Base-by-base conservation (phyloP, 1,140 invertebrate species). In the Pseudoatta argentina region DNA sequence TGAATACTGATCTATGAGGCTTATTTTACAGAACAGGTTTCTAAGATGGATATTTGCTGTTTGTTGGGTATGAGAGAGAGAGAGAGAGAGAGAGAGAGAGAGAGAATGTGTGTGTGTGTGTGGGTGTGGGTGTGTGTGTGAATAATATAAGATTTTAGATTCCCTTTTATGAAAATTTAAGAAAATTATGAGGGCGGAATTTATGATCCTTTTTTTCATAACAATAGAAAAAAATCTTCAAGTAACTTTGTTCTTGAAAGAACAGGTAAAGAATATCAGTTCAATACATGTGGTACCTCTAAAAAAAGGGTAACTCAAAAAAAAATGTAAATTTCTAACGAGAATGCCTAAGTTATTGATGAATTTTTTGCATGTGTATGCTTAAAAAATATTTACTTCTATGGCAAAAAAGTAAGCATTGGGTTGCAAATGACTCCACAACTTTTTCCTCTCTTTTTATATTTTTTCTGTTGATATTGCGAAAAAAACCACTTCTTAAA, bases 251-350 rank as follows among this genome's bases (percentile, higher is more conserved):
- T 85, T 75, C 64, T 71, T 55, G 78, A 89, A 88, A 90, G 87
- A 87, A 82, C 55, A 67, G 78, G 66, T 21, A 57, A 2, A 16
- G 5, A 16, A 73, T n/a, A 44, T 57, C 24, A 18, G n/a, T 73
- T 0, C 55, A 10, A 39, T 44, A 71, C 27, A 57, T 85, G 16
- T 39, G 27, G 18, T n/a, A 57, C n/a, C 18, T 34, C 24, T 73
- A 75, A 78, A 87, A 87, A 87, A 89, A 89, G 61, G 82, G 66
- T 66, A 76, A 14, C n/a, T 10, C 0, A 27, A 44, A 4, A 16
- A 16, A 78, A 64, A n/a, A 0, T 39, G 16, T 55, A 14, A 76
- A 30, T 27, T 63, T 39, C 21, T 91, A 93, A 92, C 87, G 87
- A 88, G 64, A 93, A 87, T 69, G 12, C 3, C 16, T 1, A 89